Evolutionary conservation across 2,888 invertebrate species (phyloP).

Genomic region (Cremastinae sp.): DNA sequence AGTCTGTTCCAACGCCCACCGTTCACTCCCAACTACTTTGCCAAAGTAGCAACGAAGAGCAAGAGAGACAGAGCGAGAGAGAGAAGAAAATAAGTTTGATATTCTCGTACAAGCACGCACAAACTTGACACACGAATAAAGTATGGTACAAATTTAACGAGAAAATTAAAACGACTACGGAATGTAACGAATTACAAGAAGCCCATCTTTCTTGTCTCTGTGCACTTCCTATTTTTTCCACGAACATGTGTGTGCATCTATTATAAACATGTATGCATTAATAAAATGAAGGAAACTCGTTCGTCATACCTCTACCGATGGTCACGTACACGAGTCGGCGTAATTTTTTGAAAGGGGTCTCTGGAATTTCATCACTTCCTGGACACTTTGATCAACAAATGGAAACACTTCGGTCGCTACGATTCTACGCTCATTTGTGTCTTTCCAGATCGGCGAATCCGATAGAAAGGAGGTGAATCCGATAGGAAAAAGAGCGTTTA

Average conservation of each 20-base stretch:
- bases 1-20: slow-evolving; percentile 52
- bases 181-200: slow-evolving; percentile 43
- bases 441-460: slow-evolving; percentile 1
- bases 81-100: background rate
- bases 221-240: background rate
- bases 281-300: no score
- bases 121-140: background rate
- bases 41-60: slow-evolving; percentile 17
- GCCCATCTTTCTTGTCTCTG: slow-evolving; percentile 25
- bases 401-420: background rate
- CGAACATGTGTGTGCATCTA: no score
- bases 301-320: background rate
- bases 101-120: background rate
- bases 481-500: background rate
- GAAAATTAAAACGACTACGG: slow-evolving; percentile 36
- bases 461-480: background rate
- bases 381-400: background rate
- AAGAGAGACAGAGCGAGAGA: background rate
- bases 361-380: no score
- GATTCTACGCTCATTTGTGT: background rate
- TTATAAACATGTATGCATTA: no score
- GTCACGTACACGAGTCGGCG: no score
- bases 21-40: slow-evolving; percentile 57
- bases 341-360: no score
- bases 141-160: slow-evolving; percentile 40